Conservation (phyloP, 2,113 vertebrate genomes). For the Hymenochirus boettgeri region DNA sequence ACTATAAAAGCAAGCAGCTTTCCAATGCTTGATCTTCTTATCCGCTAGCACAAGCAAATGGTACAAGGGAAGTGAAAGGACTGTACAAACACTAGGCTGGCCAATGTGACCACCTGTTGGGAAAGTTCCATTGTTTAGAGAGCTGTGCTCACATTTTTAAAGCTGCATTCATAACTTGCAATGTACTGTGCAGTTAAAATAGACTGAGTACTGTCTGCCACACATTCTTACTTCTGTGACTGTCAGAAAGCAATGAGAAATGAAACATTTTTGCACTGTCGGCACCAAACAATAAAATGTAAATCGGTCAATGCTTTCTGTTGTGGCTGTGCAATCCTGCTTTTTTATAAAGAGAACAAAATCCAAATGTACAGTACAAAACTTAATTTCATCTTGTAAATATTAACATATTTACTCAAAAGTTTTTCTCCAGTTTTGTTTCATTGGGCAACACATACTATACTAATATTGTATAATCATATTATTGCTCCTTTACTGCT, state of each 20-base stretch:
- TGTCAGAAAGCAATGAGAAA: neutral
- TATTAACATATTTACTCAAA: too few species aligned
- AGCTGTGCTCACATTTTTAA: conserved; percentile 48
- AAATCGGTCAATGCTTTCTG: too few species aligned
- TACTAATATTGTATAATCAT: too few species aligned
- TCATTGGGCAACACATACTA: too few species aligned
- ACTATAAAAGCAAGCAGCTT: conserved; percentile 60
- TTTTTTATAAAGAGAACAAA: too few species aligned
- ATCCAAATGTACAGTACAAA: too few species aligned
- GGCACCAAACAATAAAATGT: too few species aligned
- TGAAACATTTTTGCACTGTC: neutral
- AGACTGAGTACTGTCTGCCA: neutral
- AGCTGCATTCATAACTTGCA: neutral
- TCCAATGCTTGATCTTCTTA: conserved; percentile 56
- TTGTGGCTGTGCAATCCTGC: too few species aligned
- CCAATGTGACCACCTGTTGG: conserved; percentile 57
- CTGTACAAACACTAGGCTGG: conserved; percentile 58
- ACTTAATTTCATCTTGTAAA: too few species aligned
- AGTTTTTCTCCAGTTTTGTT: too few species aligned
- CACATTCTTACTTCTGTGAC: neutral
- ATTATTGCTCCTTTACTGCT: too few species aligned
- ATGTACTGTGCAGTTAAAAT: neutral
- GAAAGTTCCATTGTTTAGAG: conserved; percentile 54
- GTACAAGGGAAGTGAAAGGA: conserved; percentile 52
- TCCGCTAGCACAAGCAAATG: conserved; percentile 52